These are phyloP conservation scores for Catajapyx aquilonaris DNA, from an alignment of 1,140 invertebrate species.

Conservation along the genomic window DNA sequence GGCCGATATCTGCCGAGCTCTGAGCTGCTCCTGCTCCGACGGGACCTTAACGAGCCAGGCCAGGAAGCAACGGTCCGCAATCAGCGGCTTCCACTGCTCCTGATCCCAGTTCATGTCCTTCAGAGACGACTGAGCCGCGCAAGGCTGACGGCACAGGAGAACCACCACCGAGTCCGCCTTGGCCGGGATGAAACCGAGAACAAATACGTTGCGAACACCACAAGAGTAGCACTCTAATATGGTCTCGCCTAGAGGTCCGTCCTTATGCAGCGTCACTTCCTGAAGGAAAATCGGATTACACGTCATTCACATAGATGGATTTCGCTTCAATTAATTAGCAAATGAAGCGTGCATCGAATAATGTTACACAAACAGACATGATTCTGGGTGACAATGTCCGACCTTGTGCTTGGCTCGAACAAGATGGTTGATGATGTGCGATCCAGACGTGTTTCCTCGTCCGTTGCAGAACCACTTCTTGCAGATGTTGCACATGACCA, in stretches of 20 bases:
- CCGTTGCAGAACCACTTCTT: constrained; percentile 99
- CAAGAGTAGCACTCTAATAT: constrained; percentile 97
- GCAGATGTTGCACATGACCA: constrained; percentile 95
- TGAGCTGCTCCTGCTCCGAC: constrained; percentile 81
- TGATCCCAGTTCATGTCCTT: constrained; percentile 99
- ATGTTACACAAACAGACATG: not conserved
- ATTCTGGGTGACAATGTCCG: constrained; percentile 7
- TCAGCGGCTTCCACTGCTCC: constrained; percentile 96
- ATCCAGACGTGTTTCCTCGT: constrained; percentile 89
- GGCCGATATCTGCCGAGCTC: constrained; percentile 85
- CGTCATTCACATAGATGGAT: too few species aligned
- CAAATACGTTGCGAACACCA: constrained; percentile 91
- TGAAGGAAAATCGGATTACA: too few species aligned
- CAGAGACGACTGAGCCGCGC: constrained; percentile 83
- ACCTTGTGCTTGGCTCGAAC: constrained; percentile 90
- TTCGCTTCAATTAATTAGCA: not conserved
- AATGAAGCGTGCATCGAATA: not conserved
- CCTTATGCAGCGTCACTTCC: constrained; percentile 92
- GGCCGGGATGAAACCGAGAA: constrained; percentile 95
- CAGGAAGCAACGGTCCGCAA: constrained; percentile 84
- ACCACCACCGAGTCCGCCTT: constrained; percentile 99
- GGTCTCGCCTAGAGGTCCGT: constrained; percentile 94
- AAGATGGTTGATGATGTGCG: constrained; percentile 96
- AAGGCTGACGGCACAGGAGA: constrained; percentile 88
- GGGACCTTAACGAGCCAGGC: constrained; percentile 94